Evolutionary conservation across 2,797 vertebrate species (phyloP).

Genomic region (Halcyon smyrnensis): DNA sequence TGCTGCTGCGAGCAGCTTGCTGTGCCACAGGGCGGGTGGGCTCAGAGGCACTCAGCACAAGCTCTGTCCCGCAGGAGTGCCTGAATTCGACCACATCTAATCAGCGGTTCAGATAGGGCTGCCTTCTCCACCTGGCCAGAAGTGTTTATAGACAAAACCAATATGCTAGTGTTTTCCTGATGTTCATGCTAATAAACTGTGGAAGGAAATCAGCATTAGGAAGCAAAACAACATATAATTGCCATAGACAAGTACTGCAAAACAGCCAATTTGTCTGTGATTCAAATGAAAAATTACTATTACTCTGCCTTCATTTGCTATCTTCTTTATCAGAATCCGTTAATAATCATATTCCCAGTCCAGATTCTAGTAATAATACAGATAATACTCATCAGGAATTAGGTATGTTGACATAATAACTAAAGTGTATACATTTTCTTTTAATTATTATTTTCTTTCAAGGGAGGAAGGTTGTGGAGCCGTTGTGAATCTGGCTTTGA

Average conservation of each 20-base stretch:
- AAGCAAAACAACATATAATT: constrained; percentile 61
- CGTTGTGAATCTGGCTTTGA: background rate
- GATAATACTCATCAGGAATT: constrained; percentile 49
- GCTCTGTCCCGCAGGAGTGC: background rate
- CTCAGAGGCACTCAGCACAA: background rate
- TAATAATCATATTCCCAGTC: constrained; percentile 39
- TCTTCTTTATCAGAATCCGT: constrained; percentile 6
- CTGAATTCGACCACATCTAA: background rate
- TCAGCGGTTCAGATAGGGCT: background rate
- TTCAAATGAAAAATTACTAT: constrained; percentile 70
- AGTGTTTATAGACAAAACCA: background rate
- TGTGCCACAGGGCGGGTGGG: background rate
- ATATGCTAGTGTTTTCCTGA: background rate
- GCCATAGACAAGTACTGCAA: constrained; percentile 51
- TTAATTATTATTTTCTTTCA: constrained; percentile 7
- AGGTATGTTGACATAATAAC: background rate
- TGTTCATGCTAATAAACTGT: constrained; percentile 12
- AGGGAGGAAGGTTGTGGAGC: background rate
- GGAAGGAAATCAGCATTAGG: constrained; percentile 48
- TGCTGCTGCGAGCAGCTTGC: background rate
- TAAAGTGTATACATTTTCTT: background rate
- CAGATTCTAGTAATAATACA: constrained; percentile 22
- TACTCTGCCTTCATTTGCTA: constrained; percentile 40
- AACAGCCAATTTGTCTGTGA: constrained; percentile 61
- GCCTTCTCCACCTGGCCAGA: background rate